Base-by-base conservation (phyloP, 2,113 vertebrate species). In the Sigmodon hispidus region DNA sequence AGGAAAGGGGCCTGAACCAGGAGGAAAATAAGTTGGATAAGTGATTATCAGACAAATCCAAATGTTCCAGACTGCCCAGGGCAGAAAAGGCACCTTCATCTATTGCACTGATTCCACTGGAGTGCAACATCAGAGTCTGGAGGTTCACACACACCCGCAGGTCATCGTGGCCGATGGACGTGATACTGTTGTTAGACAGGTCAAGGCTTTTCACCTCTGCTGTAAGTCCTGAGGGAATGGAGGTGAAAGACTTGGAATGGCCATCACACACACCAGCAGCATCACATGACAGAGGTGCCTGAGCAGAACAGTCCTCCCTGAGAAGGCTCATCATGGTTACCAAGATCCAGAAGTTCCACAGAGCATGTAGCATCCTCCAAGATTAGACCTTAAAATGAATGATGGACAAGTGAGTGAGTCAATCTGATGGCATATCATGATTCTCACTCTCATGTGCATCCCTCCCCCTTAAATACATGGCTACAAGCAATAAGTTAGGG, bases 21-120 rank as follows among this genome's bases (percentile, higher is more conserved):
- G 11, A 83, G 6, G 98, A 63, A 17, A 97, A 98, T 92, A 99
- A 93, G 7, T 55, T 85, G 50, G 92, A 22, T 92, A 99, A 96
- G 3, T 43, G 95, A 93, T 99, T 99, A 17, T 95, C 70, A 1
- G 99, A 99, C 93, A 99, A 97, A 89, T 99, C 98, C 97, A 99
- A 97, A 77, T 97, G 96, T 94, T 99, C 97, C 16, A 99, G 98
- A 34, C 96, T 97, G 63, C 4, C 26, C 76, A 99, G 98, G 3
- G 96, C 95, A 11, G 0, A 3, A 93, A 99, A 99, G 0, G 99
- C 97, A 2, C 98, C 93, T 26, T 97, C 48, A 0, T 98, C 98
- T 94, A 99, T 98, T 0, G 48, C 94, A 43, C 67, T 65, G 92
- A 99, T 98, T 61, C 61, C 0, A 45, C 98, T 99, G 90, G 77